A percentile compares a stretch with the other conserved stretches of the same genome.
These are phyloP conservation scores for Microctenopoma lineatum DNA, from an alignment of 2,797 vertebrate genomes.

Conservation along the genomic window DNA sequence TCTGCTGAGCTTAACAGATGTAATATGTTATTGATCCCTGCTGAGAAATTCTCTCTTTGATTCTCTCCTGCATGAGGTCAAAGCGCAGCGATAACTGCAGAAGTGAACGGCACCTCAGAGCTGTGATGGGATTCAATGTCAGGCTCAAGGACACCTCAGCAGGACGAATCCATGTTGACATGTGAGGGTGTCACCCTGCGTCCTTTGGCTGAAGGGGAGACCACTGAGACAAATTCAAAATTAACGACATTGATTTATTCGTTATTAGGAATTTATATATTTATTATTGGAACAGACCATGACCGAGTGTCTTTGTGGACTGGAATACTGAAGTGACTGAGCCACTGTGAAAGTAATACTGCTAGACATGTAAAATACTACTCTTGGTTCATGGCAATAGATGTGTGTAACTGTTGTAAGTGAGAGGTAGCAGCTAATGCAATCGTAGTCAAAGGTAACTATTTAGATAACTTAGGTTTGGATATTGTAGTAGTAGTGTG, in stretches of 20 bases:
- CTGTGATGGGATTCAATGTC: slow-evolving; percentile 46
- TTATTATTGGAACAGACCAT: slow-evolving; percentile 13
- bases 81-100: slow-evolving; percentile 23
- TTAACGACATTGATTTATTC: slow-evolving; percentile 38
- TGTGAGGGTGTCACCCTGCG: slow-evolving; percentile 20
- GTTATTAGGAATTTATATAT: slow-evolving; percentile 24
- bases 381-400: neutral
- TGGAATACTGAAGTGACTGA: slow-evolving; percentile 16
- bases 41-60: slow-evolving; percentile 44
- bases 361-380: neutral
- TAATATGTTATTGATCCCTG: slow-evolving; percentile 67
- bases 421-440: no score
- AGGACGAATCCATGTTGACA: slow-evolving; percentile 49
- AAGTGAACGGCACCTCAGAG: slow-evolving; percentile 29
- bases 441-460: no score
- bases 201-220: slow-evolving; percentile 33
- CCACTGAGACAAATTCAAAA: slow-evolving; percentile 30
- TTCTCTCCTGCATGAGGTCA: slow-evolving; percentile 51
- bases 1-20: slow-evolving; percentile 52
- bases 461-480: no score
- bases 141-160: slow-evolving; percentile 54
- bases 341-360: neutral
- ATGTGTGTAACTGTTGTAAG: no score
- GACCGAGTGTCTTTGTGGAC: slow-evolving; percentile 6
- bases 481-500: no score